Conservation (phyloP, 1,140 invertebrate genomes). For the Maconellicoccus hirsutus region DNA sequence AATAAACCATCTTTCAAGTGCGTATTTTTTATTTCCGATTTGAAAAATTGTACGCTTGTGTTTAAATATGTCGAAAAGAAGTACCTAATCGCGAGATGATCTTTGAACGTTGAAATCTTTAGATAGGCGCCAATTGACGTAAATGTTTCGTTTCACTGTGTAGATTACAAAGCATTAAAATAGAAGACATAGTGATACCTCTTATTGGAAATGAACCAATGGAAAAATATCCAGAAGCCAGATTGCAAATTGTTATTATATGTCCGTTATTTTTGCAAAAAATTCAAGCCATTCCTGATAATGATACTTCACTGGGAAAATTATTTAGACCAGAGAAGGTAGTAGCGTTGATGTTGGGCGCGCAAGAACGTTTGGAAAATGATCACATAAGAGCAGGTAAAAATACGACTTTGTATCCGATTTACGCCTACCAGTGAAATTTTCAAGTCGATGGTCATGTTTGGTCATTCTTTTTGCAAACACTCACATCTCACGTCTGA, state of each 20-base stretch:
- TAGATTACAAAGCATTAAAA: conserved; percentile 56
- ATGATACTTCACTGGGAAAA: conserved; percentile 9
- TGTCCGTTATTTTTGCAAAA: conserved; percentile 55
- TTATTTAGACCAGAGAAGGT: conserved; percentile 41
- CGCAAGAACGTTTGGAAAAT: conserved; percentile 48
- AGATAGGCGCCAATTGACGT: too few species aligned
- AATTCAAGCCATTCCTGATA: conserved; percentile 37
- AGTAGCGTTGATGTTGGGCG: conserved; percentile 64
- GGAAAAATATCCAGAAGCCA: conserved; percentile 33
- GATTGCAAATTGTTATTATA: conserved; percentile 60
- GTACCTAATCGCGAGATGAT: neutral
- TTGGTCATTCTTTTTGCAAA: too few species aligned
- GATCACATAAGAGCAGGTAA: conserved; percentile 45
- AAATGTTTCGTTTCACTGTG: conserved; percentile 6
- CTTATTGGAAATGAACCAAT: conserved; percentile 39
- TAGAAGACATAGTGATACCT: conserved; percentile 52
- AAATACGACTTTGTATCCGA: conserved; percentile 10
- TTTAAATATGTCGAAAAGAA: neutral
- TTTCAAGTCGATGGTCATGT: too few species aligned
- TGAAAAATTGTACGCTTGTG: neutral
- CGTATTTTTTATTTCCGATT: conserved; percentile 30
- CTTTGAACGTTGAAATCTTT: too few species aligned
- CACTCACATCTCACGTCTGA: too few species aligned
- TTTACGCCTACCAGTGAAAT: neutral
- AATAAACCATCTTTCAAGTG: conserved; percentile 58